Conservation (phyloP, 2,888 invertebrate genomes). For the Melanchra persicariae region DNA sequence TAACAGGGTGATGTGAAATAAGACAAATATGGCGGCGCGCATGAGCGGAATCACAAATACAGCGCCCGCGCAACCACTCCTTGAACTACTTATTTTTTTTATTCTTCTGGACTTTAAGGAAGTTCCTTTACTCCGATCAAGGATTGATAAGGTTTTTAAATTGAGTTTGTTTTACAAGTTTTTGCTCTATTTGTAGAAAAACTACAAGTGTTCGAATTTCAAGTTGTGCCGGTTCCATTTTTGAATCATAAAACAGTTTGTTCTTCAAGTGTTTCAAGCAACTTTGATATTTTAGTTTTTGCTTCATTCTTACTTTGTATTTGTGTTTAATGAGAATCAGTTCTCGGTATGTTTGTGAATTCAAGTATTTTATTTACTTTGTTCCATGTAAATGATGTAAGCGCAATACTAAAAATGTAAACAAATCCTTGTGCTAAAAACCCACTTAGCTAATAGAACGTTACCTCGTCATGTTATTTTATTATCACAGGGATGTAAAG, state of each 20-base stretch:
- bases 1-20: slow-evolving; percentile 87
- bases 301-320: slow-evolving; percentile 34
- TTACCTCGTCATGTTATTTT: slow-evolving; percentile 32
- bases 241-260: slow-evolving; percentile 40
- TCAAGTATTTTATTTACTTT: slow-evolving; percentile 44
- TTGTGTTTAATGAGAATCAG: slow-evolving; percentile 43
- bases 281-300: slow-evolving; percentile 53
- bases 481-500: not conserved
- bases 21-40: slow-evolving; percentile 87
- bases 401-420: slow-evolving; percentile 44
- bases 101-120: slow-evolving; percentile 66
- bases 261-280: slow-evolving; percentile 37
- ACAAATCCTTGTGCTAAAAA: slow-evolving; percentile 46
- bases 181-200: slow-evolving; percentile 38
- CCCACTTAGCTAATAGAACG: slow-evolving; percentile 44
- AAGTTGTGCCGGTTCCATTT: slow-evolving; percentile 45
- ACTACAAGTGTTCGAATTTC: slow-evolving; percentile 45
- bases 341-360: slow-evolving; percentile 9
- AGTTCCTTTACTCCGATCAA: slow-evolving; percentile 59
- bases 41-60: slow-evolving; percentile 83
- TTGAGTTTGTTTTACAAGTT: slow-evolving; percentile 49
- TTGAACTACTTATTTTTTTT: slow-evolving; percentile 77
- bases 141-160: slow-evolving; percentile 58
- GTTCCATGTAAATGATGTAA: slow-evolving; percentile 43
- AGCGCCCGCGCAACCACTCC: slow-evolving; percentile 76